Conservation (phyloP, 2,797 vertebrate genomes). For the Myotis planiceps region DNA sequence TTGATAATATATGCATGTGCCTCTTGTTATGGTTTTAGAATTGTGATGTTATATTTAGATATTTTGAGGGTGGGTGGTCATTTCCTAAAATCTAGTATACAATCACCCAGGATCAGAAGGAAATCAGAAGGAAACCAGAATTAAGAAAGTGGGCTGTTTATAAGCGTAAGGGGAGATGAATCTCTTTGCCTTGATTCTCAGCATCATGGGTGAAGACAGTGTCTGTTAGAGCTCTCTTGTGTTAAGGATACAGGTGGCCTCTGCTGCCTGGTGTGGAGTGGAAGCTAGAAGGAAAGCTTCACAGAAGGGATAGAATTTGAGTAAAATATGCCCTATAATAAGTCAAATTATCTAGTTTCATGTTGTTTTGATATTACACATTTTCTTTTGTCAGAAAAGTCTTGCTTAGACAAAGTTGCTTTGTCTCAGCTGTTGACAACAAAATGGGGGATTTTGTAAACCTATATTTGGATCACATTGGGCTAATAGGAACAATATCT, state of each 20-base stretch:
- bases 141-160: background rate
- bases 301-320: background rate
- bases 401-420: background rate
- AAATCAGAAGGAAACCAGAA: background rate
- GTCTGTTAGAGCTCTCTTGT: background rate
- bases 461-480: background rate
- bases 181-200: background rate
- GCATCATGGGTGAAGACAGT: background rate
- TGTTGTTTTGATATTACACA: slow-evolving; percentile 9
- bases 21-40: background rate
- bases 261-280: background rate
- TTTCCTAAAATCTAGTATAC: background rate
- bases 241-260: background rate
- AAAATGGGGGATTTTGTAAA: background rate
- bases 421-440: background rate
- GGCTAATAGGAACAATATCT: background rate
- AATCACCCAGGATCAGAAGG: background rate
- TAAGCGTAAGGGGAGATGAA: background rate
- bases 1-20: background rate
- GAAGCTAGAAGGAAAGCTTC: background rate
- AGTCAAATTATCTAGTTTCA: background rate
- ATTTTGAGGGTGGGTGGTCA: background rate
- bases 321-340: background rate
- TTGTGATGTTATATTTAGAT: background rate
- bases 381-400: background rate